These are phyloP conservation scores for Orthonychiurus folsomi DNA, from an alignment of 2,888 invertebrate species.

Conservation along the genomic window DNA sequence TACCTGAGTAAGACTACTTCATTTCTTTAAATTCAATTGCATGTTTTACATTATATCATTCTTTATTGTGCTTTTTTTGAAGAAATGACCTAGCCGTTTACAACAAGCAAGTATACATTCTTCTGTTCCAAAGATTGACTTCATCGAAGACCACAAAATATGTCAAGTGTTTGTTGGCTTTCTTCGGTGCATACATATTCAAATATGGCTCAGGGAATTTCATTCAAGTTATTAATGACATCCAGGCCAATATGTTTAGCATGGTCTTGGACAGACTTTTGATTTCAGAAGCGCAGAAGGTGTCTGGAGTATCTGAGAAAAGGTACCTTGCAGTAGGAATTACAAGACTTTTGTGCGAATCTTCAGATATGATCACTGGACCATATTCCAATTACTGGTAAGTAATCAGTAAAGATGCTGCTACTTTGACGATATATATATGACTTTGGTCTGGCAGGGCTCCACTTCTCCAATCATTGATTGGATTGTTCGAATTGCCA, in stretches of 20 bases:
- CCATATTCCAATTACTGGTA: slow-evolving; percentile 54
- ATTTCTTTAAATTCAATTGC: not conserved
- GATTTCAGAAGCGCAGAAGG: slow-evolving; percentile 75
- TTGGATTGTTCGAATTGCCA: slow-evolving; percentile 82
- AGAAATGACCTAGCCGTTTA: slow-evolving; percentile 65
- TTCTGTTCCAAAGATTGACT: slow-evolving; percentile 87
- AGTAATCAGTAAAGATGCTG: slow-evolving; percentile 42
- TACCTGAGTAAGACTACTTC: slow-evolving; percentile 65
- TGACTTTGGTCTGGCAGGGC: slow-evolving; percentile 47
- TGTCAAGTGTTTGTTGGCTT: slow-evolving; percentile 79
- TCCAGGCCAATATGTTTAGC: slow-evolving; percentile 83
- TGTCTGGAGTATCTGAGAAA: slow-evolving; percentile 69
- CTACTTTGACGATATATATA: not conserved
- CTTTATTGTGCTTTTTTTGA: slow-evolving; percentile 19
- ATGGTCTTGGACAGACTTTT: slow-evolving; percentile 90
- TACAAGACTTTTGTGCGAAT: slow-evolving; percentile 72
- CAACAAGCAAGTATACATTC: slow-evolving; percentile 76
- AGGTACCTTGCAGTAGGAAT: slow-evolving; percentile 88
- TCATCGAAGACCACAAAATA: slow-evolving; percentile 93
- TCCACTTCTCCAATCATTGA: slow-evolving; percentile 56
- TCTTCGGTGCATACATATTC: slow-evolving; percentile 76
- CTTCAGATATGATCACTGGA: slow-evolving; percentile 57
- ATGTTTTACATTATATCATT: not conserved
- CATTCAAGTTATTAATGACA: slow-evolving; percentile 69
- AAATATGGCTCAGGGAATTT: slow-evolving; percentile 68